Evolutionary conservation across 2,888 invertebrate species (phyloP).

Genomic region (Apamea anceps): DNA sequence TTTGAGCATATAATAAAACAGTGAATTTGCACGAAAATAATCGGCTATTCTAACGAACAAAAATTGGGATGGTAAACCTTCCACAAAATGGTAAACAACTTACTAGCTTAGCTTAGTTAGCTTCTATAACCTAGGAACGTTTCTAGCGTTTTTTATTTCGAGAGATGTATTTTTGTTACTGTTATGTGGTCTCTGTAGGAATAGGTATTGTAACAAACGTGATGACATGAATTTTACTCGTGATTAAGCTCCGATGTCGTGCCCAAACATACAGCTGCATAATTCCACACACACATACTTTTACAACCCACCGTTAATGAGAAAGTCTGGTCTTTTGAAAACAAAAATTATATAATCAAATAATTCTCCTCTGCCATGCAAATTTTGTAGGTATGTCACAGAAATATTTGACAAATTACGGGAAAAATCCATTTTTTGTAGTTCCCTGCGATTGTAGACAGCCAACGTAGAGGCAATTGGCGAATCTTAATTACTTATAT

Average conservation of each 20-base stretch:
- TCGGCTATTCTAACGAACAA: not conserved
- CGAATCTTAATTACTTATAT: not conserved
- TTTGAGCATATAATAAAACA: not conserved
- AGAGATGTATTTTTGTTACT: not conserved
- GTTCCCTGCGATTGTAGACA: not conserved
- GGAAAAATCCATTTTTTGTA: not conserved
- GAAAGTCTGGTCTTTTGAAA: not conserved
- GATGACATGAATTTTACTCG: not conserved
- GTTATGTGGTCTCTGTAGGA: not conserved
- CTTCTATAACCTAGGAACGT: not conserved
- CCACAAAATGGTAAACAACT: not conserved
- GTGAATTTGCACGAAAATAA: not conserved
- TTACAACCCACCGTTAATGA: slow-evolving; percentile 11
- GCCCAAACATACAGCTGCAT: slow-evolving; percentile 5
- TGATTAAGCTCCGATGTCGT: not conserved
- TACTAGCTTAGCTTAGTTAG: not conserved
- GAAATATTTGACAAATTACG: not conserved
- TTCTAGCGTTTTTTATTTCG: not conserved
- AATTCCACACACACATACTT: slow-evolving; percentile 2
- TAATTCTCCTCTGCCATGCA: not conserved
- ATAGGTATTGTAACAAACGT: not conserved
- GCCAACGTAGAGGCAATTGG: not conserved
- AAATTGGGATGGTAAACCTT: not conserved
- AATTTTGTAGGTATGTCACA: not conserved
- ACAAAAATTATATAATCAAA: not conserved